A percentile compares a stretch with the other conserved stretches of the same genome.
phyloP scores from a whole-genome alignment of 1,140 invertebrate species.

The Meteorus sp. region DNA sequence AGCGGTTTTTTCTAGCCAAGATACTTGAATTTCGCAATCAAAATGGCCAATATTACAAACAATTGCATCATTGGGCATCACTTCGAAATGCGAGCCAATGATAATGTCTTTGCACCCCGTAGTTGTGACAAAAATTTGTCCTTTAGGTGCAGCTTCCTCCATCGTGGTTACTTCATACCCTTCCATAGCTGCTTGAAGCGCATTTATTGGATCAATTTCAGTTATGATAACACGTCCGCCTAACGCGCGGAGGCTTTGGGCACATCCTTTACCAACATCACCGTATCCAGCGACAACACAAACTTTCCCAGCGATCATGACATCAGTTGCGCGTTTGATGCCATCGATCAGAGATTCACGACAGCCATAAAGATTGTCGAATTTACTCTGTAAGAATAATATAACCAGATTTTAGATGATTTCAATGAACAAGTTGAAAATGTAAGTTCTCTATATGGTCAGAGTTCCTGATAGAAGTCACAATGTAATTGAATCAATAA shows the following conservation, averaged over 20 bases:
- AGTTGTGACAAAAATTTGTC: slow-evolving; percentile 96
- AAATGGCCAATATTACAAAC: slow-evolving; percentile 99
- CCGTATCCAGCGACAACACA: slow-evolving; percentile 98
- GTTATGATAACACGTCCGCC: slow-evolving; percentile 95
- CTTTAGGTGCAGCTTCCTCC: slow-evolving; percentile 90
- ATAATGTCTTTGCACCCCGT: slow-evolving; percentile 98
- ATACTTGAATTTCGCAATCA: slow-evolving; percentile 95
- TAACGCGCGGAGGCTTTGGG: slow-evolving; percentile 91
- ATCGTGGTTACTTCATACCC: slow-evolving; percentile 97
- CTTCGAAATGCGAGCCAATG: slow-evolving; percentile 79
- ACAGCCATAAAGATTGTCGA: slow-evolving; percentile 99
- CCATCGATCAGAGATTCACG: slow-evolving; percentile 98
- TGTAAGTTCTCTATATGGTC: no score
- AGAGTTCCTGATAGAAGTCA: no score
- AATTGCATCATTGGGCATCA: slow-evolving; percentile 96
- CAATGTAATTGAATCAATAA: slow-evolving; percentile 7
- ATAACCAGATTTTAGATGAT: background rate
- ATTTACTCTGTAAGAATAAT: slow-evolving; percentile 81
- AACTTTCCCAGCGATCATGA: slow-evolving; percentile 99
- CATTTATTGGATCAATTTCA: slow-evolving; percentile 99
- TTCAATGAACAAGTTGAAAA: slow-evolving; percentile 17
- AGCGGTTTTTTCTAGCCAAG: slow-evolving; percentile 94
- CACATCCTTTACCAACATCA: slow-evolving; percentile 99
- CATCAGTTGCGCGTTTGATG: slow-evolving; percentile 97
- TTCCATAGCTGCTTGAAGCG: slow-evolving; percentile 98